Base-by-base conservation (phyloP, 2,888 invertebrate species). In the Drosophila lacicola region DNA sequence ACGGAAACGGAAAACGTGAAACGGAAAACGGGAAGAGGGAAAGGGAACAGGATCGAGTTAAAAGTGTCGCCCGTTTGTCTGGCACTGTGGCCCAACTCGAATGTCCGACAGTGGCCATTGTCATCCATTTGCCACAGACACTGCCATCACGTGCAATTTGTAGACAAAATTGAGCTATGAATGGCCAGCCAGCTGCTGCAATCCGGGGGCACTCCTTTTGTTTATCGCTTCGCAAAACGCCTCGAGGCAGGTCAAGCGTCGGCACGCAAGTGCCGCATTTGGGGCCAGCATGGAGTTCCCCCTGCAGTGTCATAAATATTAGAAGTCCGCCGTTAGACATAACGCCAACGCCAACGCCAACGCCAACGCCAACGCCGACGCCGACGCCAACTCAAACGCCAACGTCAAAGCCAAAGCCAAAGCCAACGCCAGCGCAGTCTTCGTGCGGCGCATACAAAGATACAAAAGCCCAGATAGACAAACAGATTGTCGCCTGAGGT, bases 401-500 rank as follows among this genome's bases (percentile, higher is more conserved):
- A 17, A 19, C 47, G 17, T 17, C 1, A 17, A 17, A 17, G 17
- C 17, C 17, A n/a, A n/a, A n/a, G 41, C 9, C 46, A 21, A 34
- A 44, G 29, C 14, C 25, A 41, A 14, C 19, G 13, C n/a, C 21
- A n/a, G 17, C 42, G 9, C 25, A 39, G 53, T 29, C 25, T 46
- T 45, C 36, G 54, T 64, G 70, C 60, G 45, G 33, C 57, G 39
- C 41, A 53, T 47, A 50, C 81, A 64, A 50, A 80, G 77, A 88
- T 82, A 70, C 76, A 68, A 70, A 74, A 74, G 84, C 81, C 62
- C 56, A 86, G 82, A 83, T 88, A 86, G 74, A 44, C 87, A 86
- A 82, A 88, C 88, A 88, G 84, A 86, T 83, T 88, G 88, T 83
- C 74, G 82, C 82, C 82, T 63, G 61, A 83, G 78, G 87, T 77